Evolutionary conservation across 1,140 invertebrate species (phyloP).

Genomic region (Chelonus insularis): DNA sequence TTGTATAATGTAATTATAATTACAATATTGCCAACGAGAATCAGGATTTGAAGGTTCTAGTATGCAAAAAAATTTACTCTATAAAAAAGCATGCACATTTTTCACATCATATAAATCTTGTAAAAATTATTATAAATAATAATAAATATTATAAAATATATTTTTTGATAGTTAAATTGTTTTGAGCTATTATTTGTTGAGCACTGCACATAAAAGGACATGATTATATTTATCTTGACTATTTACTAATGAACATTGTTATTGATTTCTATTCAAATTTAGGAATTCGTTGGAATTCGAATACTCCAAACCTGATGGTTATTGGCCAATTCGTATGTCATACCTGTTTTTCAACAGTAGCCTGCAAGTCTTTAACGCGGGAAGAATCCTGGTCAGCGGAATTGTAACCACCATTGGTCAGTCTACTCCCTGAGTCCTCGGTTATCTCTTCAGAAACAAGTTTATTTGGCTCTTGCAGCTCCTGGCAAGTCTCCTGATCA

Average conservation of each 20-base stretch:
- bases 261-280: background rate
- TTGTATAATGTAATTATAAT: too few relatives aligned
- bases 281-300: too few relatives aligned
- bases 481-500: conserved; percentile 35
- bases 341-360: conserved; percentile 90
- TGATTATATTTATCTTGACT: background rate
- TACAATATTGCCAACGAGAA: too few relatives aligned
- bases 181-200: too few relatives aligned
- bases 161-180: too few relatives aligned
- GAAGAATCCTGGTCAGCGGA: conserved; percentile 66
- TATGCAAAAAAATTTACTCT: too few relatives aligned
- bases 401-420: conserved; percentile 66
- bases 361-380: conserved; percentile 81
- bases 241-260: background rate
- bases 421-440: conserved; percentile 45
- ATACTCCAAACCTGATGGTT: conserved; percentile 16
- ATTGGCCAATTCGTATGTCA: conserved; percentile 39
- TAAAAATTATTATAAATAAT: too few relatives aligned
- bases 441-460: conserved; percentile 7
- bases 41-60: too few relatives aligned
- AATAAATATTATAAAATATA: too few relatives aligned
- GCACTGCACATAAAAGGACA: background rate
- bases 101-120: too few relatives aligned
- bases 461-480: conserved; percentile 20
- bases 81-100: too few relatives aligned